These are phyloP conservation scores for Lordiphosa fenestrarum DNA, from an alignment of 2,888 invertebrate genomes.

Conservation along the genomic window DNA sequence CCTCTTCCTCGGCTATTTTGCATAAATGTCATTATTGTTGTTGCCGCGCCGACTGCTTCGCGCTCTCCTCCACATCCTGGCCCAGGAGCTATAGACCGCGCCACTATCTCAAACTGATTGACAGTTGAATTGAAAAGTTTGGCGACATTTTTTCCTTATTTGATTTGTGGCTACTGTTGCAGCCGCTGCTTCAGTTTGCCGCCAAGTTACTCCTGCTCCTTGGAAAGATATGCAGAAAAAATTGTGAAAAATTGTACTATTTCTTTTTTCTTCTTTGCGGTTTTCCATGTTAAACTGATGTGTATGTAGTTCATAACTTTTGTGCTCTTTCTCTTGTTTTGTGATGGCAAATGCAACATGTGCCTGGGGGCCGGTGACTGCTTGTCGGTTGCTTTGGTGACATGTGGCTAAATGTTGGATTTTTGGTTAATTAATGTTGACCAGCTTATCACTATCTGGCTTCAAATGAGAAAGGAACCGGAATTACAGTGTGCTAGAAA, in stretches of 20 bases:
- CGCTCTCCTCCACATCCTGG: not conserved
- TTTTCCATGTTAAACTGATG: constrained; percentile 14
- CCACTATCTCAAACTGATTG: constrained; percentile 78
- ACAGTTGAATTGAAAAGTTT: constrained; percentile 79
- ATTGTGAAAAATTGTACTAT: constrained; percentile 53
- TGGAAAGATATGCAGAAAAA: constrained; percentile 59
- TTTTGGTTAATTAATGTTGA: constrained; percentile 48
- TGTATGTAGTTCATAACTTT: constrained; percentile 65
- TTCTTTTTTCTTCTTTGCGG: constrained; percentile 3
- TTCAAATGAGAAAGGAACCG: too few relatives aligned
- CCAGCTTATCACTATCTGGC: too few relatives aligned
- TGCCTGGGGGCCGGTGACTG: constrained; percentile 18
- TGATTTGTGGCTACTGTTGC: constrained; percentile 64
- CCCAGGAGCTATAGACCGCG: constrained; percentile 45
- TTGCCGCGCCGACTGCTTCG: constrained; percentile 38
- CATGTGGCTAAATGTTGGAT: constrained; percentile 42
- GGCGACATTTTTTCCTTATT: constrained; percentile 78
- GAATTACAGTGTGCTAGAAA: too few relatives aligned
- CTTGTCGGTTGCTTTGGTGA: constrained; percentile 7
- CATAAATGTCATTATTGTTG: constrained; percentile 75
- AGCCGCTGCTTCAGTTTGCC: constrained; percentile 21
- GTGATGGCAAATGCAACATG: constrained; percentile 13
- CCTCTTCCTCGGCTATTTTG: constrained; percentile 39
- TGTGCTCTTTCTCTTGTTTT: constrained; percentile 3
- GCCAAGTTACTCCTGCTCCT: constrained; percentile 16